A percentile compares a stretch with the other conserved stretches of the same genome.
phyloP scores from a whole-genome alignment of 2,113 vertebrate genomes.

The Tachysurus fulvidraco region DNA sequence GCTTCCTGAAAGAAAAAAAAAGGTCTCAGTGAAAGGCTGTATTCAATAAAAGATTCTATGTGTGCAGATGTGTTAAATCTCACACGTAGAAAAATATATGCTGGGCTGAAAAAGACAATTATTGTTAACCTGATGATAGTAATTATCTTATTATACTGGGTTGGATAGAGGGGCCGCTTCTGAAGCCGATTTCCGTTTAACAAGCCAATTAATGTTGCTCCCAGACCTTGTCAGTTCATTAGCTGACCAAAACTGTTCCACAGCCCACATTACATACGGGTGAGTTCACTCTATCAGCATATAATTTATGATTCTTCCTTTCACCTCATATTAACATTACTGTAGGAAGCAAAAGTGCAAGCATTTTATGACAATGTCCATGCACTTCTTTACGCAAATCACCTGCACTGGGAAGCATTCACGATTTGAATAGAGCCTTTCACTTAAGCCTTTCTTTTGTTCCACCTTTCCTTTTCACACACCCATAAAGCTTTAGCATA shows the following conservation, averaged over 20 bases:
- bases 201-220: slow-evolving; percentile 24
- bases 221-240: slow-evolving; percentile 18
- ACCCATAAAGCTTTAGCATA: slow-evolving; percentile 16
- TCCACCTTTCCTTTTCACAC: slow-evolving; percentile 2
- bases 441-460: slow-evolving; percentile 10
- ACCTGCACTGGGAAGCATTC: slow-evolving; percentile 8
- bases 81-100: not conserved
- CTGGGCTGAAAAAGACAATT: slow-evolving; percentile 9
- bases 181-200: slow-evolving; percentile 13
- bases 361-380: not conserved
- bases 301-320: not conserved
- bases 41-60: slow-evolving; percentile 15
- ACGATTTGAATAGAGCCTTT: not conserved
- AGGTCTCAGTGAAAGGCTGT: slow-evolving; percentile 48
- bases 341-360: not conserved
- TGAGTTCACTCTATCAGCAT: not conserved
- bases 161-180: not conserved
- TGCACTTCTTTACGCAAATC: slow-evolving; percentile 2
- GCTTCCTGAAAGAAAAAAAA: slow-evolving; percentile 57
- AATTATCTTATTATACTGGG: slow-evolving; percentile 3
- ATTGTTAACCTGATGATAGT: slow-evolving; percentile 20
- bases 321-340: not conserved
- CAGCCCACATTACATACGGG: not conserved
- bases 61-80: slow-evolving; percentile 2
- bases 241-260: not conserved